Percentiles rank a stretch among this genome's conserved stretches.
Evolutionary conservation across 2,113 vertebrate genomes (phyloP).

Genomic region (Nasalis larvatus): DNA sequence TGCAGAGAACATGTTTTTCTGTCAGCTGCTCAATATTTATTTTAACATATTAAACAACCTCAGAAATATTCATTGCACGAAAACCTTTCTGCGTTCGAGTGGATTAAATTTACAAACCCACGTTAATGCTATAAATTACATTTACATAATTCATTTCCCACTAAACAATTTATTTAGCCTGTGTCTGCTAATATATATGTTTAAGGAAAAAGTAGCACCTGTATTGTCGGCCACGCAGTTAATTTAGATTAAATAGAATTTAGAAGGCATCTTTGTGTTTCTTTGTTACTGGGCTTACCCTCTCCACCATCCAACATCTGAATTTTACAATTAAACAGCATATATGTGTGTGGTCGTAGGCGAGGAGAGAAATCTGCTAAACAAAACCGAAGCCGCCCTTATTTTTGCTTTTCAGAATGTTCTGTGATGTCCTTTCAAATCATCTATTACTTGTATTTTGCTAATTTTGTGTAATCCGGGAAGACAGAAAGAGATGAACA

Average conservation of each 20-base stretch:
- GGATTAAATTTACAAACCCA: conserved; percentile 82
- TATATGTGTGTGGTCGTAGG: conserved; percentile 8
- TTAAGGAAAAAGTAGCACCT: conserved; percentile 72
- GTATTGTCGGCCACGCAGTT: conserved; percentile 64
- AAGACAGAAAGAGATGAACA: conserved; percentile 19
- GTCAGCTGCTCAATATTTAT: conserved; percentile 85
- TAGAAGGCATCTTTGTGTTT: conserved; percentile 65
- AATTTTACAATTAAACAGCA: conserved; percentile 71
- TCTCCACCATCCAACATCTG: neutral
- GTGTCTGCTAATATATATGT: conserved; percentile 79
- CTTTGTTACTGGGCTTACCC: conserved; percentile 4
- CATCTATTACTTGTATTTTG: conserved; percentile 50
- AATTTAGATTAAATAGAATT: conserved; percentile 79
- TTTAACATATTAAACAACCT: conserved; percentile 83
- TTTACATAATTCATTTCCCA: conserved; percentile 83
- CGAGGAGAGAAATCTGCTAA: conserved; percentile 1
- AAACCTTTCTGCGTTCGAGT: conserved; percentile 81
- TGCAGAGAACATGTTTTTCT: conserved; percentile 75
- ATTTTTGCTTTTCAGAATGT: conserved; percentile 53
- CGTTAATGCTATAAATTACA: conserved; percentile 85
- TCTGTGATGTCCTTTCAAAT: conserved; percentile 61
- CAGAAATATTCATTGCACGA: conserved; percentile 83
- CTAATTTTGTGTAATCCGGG: conserved; percentile 56
- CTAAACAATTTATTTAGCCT: conserved; percentile 80
- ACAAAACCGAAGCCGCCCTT: conserved; percentile 48